Conservation (phyloP, 2,797 vertebrate genomes). For the Mycteria americana region DNA sequence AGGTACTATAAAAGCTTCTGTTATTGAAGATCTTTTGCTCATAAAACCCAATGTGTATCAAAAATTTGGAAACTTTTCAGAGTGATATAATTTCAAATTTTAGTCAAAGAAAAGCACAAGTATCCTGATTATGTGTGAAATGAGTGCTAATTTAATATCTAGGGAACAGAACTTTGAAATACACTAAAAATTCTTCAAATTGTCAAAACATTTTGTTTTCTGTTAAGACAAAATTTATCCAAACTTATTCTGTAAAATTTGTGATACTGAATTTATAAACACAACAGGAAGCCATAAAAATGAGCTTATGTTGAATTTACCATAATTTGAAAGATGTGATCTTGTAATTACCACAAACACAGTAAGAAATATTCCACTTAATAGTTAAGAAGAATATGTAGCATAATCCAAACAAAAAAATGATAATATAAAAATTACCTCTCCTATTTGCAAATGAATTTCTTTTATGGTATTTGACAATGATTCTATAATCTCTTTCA, state of each 20-base stretch:
- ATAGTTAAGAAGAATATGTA: not conserved
- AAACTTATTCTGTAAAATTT: not conserved
- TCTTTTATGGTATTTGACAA: constrained; percentile 92
- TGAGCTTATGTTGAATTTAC: not conserved
- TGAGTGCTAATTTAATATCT: not conserved
- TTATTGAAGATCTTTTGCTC: not conserved
- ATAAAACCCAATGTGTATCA: not conserved
- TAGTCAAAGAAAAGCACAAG: not conserved
- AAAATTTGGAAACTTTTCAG: not conserved
- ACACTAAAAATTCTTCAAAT: not conserved
- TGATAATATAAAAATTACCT: constrained; percentile 79
- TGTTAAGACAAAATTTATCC: not conserved
- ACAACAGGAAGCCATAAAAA: not conserved
- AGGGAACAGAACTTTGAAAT: not conserved
- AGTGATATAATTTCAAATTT: not conserved
- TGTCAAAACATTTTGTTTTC: not conserved
- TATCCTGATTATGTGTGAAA: not conserved
- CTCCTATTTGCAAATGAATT: constrained; percentile 90
- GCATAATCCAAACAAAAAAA: not conserved
- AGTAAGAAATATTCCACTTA: not conserved
- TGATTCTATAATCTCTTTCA: constrained; percentile 93
- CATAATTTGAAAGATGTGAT: not conserved
- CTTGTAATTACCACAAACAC: not conserved
- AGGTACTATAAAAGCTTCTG: not conserved
- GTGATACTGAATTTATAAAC: not conserved